Percentiles rank a stretch among this genome's conserved stretches.
These are phyloP conservation scores for Spea bombifrons DNA, from an alignment of 2,113 vertebrate species.

Conservation along the genomic window DNA sequence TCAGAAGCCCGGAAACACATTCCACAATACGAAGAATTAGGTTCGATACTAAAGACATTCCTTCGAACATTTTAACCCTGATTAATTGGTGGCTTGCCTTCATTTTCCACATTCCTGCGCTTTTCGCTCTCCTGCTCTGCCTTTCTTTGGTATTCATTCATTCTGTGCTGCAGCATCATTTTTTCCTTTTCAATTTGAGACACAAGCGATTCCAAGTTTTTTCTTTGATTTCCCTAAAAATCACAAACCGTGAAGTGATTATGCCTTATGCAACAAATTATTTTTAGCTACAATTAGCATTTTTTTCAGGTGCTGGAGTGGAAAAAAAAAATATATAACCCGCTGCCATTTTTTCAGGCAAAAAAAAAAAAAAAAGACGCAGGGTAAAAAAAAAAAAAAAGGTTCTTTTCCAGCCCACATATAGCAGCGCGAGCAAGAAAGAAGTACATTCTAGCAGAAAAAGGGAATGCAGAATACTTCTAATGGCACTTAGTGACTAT, in stretches of 20 bases:
- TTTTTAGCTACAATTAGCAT: conserved; percentile 12
- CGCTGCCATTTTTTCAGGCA: background rate
- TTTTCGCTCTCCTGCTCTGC: conserved; percentile 92
- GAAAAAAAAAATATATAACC: background rate
- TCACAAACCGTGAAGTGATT: conserved; percentile 46
- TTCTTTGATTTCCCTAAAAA: conserved; percentile 76
- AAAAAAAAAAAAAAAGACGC: background rate
- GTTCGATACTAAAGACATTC: background rate
- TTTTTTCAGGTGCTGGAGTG: conserved; percentile 9
- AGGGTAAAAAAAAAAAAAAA: too few relatives aligned
- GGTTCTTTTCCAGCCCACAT: too few relatives aligned
- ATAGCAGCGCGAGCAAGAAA: too few relatives aligned
- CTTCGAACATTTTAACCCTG: background rate
- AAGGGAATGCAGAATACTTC: too few relatives aligned
- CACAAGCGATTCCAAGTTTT: conserved; percentile 76
- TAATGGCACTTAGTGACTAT: too few relatives aligned
- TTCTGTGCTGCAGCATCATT: conserved; percentile 85
- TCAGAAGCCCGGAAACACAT: conserved; percentile 39
- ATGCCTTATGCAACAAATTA: conserved; percentile 8
- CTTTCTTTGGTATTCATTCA: conserved; percentile 93
- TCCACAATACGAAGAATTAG: background rate
- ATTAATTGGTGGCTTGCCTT: conserved; percentile 71
- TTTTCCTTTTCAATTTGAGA: conserved; percentile 95
- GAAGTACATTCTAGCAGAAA: too few relatives aligned
- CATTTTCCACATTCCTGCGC: conserved; percentile 91